phyloP scores from a whole-genome alignment of 2,797 vertebrate genomes.

The Myotis daubentonii region DNA sequence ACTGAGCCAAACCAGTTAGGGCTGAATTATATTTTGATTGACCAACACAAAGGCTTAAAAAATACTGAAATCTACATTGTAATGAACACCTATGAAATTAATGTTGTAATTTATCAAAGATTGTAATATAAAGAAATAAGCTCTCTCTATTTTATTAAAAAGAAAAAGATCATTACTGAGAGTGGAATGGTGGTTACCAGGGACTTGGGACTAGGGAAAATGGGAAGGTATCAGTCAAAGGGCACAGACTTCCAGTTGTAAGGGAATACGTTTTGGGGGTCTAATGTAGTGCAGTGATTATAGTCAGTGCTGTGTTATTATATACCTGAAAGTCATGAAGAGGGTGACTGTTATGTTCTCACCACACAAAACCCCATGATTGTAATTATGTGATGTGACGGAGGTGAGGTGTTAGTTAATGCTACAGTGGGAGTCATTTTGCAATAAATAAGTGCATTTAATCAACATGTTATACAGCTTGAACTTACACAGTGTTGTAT shows the following conservation, averaged over 20 bases:
- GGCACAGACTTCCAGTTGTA: neutral
- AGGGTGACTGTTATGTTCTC: neutral
- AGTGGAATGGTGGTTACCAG: neutral
- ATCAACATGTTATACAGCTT: neutral
- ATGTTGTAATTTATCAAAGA: neutral
- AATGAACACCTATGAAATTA: neutral
- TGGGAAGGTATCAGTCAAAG: neutral
- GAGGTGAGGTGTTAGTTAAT: neutral
- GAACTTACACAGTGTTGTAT: neutral
- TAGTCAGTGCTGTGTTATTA: neutral
- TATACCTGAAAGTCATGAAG: neutral
- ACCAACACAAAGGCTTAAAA: neutral
- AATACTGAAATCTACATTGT: neutral
- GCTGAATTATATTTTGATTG: neutral
- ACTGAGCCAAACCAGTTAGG: no score
- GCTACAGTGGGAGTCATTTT: neutral
- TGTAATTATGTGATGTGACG: neutral
- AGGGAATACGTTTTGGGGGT: neutral
- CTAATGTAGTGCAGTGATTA: neutral
- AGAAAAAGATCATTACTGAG: neutral
- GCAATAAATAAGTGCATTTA: neutral
- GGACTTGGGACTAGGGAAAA: neutral
- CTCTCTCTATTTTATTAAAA: neutral
- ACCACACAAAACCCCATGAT: neutral
- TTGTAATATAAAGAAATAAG: neutral